These are phyloP conservation scores for Sinelater perroti DNA, from an alignment of 2,888 invertebrate genomes.

Conservation along the genomic window DNA sequence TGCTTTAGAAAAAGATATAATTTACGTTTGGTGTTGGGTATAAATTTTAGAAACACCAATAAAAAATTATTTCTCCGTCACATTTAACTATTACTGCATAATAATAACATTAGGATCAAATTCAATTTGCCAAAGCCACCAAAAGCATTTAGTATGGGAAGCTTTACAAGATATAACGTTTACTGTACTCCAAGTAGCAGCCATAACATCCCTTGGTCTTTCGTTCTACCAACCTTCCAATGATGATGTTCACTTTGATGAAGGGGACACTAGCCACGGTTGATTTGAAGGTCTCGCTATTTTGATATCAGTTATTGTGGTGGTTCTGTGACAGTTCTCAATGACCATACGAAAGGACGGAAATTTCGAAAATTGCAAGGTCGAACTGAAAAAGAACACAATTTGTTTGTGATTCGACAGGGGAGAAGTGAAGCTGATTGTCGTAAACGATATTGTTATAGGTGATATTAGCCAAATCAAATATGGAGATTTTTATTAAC, in stretches of 20 bases:
- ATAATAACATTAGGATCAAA: constrained; percentile 91
- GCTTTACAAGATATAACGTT: constrained; percentile 99
- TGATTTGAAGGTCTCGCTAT: constrained; percentile 99
- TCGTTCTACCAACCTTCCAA: constrained; percentile 89
- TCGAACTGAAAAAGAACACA: constrained; percentile 99
- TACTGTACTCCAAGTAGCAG: constrained; percentile 98
- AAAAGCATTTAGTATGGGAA: constrained; percentile 99
- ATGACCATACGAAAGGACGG: constrained; percentile 99
- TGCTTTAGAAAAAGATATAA: too few species aligned
- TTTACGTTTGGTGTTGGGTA: too few species aligned
- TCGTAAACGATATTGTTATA: constrained; percentile 96
- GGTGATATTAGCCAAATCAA: constrained; percentile 98
- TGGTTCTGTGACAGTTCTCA: constrained; percentile 99
- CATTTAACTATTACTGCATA: too few species aligned
- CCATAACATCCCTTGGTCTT: constrained; percentile 96
- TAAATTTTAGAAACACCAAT: too few species aligned
- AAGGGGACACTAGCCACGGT: constrained; percentile 94
- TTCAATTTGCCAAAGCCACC: constrained; percentile 99
- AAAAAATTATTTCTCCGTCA: too few species aligned
- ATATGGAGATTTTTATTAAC: constrained; percentile 99
- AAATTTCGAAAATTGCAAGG: constrained; percentile 98
- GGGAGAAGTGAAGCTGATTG: constrained; percentile 92
- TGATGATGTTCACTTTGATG: constrained; percentile 66
- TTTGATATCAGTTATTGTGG: constrained; percentile 98
- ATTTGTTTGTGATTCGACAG: constrained; percentile 94